Evolutionary conservation across 1,140 invertebrate genomes (phyloP), one percentile per base, ranked within the genome.

Genomic region (Nixonia krombeini): DNA sequence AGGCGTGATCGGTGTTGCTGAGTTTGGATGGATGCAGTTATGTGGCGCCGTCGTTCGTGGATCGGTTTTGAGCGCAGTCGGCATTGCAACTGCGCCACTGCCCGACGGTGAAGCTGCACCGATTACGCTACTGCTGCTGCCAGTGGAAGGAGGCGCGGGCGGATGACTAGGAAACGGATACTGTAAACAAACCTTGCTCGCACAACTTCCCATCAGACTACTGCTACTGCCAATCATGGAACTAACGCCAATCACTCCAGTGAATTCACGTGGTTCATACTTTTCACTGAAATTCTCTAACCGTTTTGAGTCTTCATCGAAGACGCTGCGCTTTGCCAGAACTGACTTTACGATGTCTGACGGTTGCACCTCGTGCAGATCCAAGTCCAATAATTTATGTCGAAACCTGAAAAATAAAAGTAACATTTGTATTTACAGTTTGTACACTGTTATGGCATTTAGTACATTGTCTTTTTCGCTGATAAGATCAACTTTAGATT

Each of bases 321-420:
- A 97, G 7, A 98, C 95, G 44, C 94, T 96, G 41, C 92, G 90
- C 76, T 95, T 96, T 4, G 95, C 93, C 57, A 98, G 86, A 40
- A 99, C 89, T 8, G 94, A 94, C 74, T 96, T 95, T 2, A 96
- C 92, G 58, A 98, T 97, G 66, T 97, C 96, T 1, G 96, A 97
- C 1, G 95, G 96, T 76, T 97, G 91, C 47, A 94, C 87, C 75
- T 93, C 91, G 66, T 90, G 88, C 4, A 91, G 86, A 71, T 93
- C 92, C 31, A 94, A 85, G 63, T 93, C 91, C 13, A 92, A 85
- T 26, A 93, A 85, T 70, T 91, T 90, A 62, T 90, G 90, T 0
- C 89, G 86, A 58, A 90, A 87, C 79, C 87, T 87, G 31, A 87
- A 83, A 52, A 44, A 1, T 12, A 10, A 3, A 52, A 41, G 31